Evolutionary conservation across 1,140 invertebrate species (phyloP).

Genomic region (Trichoplusia ni): DNA sequence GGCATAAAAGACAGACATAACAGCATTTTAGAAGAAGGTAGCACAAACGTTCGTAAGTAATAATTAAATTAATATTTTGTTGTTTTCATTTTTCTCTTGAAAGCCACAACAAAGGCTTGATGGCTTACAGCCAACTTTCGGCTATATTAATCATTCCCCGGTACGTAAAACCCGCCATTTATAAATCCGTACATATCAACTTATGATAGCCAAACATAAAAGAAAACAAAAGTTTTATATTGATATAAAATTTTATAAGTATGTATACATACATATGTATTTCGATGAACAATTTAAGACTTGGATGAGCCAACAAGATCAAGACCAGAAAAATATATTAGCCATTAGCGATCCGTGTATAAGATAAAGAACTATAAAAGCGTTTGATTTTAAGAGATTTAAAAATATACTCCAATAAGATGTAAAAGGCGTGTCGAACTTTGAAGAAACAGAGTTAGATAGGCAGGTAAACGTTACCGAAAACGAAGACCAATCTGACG

Average conservation of each 20-base stretch:
- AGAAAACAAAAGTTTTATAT: constrained; percentile 32
- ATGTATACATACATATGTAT: too few species aligned
- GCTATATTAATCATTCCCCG: constrained; percentile 56
- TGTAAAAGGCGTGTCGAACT: constrained; percentile 25
- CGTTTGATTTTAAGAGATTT: constrained; percentile 18
- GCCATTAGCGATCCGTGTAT: constrained; percentile 36
- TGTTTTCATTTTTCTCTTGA: constrained; percentile 40
- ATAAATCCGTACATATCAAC: constrained; percentile 43
- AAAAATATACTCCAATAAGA: constrained; percentile 17
- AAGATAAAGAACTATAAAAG: constrained; percentile 25
- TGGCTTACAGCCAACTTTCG: constrained; percentile 57
- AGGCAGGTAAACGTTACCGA: constrained; percentile 15
- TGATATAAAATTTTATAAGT: not conserved
- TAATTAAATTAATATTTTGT: constrained; percentile 16
- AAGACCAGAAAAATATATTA: constrained; percentile 26
- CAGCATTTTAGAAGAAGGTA: not conserved
- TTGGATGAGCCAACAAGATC: constrained; percentile 14
- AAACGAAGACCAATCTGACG: not conserved
- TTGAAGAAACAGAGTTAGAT: constrained; percentile 2
- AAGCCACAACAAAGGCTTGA: constrained; percentile 56
- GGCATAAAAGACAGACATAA: not conserved
- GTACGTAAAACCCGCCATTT: constrained; percentile 49
- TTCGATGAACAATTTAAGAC: constrained; percentile 16
- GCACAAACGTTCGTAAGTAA: not conserved
- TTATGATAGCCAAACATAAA: constrained; percentile 36